phyloP scores from a whole-genome alignment of 2,113 vertebrate genomes.

The Melanerpes formicivorus region DNA sequence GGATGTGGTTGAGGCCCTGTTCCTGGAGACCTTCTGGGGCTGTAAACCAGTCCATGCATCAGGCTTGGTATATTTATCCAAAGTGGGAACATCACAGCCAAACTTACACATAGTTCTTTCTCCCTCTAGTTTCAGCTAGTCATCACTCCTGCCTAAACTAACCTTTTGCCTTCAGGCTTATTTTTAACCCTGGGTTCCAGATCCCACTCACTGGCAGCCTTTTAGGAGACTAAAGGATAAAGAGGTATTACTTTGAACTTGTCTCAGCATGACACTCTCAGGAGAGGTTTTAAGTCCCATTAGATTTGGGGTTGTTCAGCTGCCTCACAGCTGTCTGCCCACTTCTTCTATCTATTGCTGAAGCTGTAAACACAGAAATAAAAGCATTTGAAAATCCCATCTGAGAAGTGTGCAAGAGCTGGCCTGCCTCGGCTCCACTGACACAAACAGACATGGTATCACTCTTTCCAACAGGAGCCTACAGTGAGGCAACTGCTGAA shows the following conservation, averaged over 20 bases:
- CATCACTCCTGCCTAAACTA: background rate
- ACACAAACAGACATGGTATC: background rate
- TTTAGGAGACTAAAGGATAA: background rate
- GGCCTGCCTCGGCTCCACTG: background rate
- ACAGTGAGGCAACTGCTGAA: background rate
- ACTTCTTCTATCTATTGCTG: background rate
- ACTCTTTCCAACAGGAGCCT: background rate
- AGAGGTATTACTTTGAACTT: background rate
- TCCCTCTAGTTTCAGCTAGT: background rate
- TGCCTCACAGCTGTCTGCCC: background rate
- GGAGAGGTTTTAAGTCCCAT: background rate
- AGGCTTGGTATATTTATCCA: background rate
- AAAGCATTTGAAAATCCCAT: background rate
- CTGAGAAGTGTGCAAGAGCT: background rate
- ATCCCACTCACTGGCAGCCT: background rate
- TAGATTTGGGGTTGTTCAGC: background rate
- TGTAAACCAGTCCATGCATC: background rate
- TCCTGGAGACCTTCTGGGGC: background rate
- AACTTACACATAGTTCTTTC: background rate
- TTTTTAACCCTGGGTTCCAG: background rate
- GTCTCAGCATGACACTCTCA: background rate
- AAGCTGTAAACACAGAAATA: background rate
- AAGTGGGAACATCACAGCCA: background rate
- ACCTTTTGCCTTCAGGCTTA: background rate
- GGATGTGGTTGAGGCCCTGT: too few species aligned